phyloP scores from a whole-genome alignment of 2,113 vertebrate species.

The Eonycteris spelaea region DNA sequence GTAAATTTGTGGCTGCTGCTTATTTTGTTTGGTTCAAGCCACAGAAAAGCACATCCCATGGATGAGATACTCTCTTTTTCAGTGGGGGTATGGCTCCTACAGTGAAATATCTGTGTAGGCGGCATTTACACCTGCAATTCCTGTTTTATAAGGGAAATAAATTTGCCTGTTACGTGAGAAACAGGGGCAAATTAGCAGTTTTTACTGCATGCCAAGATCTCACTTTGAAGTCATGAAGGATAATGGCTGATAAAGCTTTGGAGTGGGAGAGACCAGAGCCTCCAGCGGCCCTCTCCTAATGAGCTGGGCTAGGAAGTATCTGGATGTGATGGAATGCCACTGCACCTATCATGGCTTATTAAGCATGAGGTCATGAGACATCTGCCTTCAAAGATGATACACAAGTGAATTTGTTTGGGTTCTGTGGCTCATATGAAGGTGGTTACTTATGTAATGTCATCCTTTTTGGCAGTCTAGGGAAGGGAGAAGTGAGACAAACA shows the following conservation, averaged over 20 bases:
- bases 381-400: conserved; percentile 43
- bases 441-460: background rate
- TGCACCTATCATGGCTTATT: background rate
- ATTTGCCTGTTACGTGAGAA: conserved; percentile 75
- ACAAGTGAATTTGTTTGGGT: conserved; percentile 63
- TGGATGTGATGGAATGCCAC: background rate
- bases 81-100: background rate
- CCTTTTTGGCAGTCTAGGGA: conserved; percentile 39
- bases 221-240: conserved; percentile 63
- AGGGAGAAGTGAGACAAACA: background rate
- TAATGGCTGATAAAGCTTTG: conserved; percentile 77
- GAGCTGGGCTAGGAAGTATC: conserved; percentile 18
- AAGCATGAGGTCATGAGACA: conserved; percentile 40
- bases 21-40: background rate
- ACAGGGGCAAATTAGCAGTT: conserved; percentile 74
- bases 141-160: conserved; percentile 76
- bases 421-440: background rate
- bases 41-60: background rate
- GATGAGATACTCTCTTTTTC: background rate
- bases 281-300: conserved; percentile 44
- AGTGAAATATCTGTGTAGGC: background rate
- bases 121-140: conserved; percentile 47
- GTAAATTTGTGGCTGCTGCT: background rate
- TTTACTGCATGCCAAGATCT: conserved; percentile 63
- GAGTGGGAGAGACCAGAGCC: conserved; percentile 31